Evolutionary conservation across 2,888 invertebrate species (phyloP).

Genomic region (Noctua fimbriata): DNA sequence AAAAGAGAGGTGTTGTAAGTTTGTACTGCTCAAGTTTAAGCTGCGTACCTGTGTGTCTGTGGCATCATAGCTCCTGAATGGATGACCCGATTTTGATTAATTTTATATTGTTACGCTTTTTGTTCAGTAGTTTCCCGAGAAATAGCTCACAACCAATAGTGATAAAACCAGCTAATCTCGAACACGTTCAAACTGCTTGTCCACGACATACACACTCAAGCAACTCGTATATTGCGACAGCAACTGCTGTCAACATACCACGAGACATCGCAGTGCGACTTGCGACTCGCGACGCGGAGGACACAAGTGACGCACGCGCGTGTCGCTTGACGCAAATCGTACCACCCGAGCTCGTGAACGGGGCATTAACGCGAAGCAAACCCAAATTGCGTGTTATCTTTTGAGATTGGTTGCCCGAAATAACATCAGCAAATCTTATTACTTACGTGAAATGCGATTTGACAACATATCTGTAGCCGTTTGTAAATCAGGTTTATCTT

Average conservation of each 20-base stretch:
- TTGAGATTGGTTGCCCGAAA: slow-evolving; percentile 3
- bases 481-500: background rate
- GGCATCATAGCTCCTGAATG: background rate
- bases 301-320: background rate
- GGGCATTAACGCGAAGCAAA: background rate
- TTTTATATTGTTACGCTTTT: background rate
- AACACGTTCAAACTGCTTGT: background rate
- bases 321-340: background rate
- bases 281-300: background rate
- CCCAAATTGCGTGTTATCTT: slow-evolving; percentile 15
- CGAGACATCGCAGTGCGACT: background rate
- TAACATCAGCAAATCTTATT: slow-evolving; percentile 1
- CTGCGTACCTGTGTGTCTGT: background rate
- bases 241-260: background rate
- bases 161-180: background rate
- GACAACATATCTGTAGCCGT: background rate
- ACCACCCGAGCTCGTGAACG: background rate
- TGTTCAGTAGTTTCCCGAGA: background rate
- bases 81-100: background rate
- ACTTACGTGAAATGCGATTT: slow-evolving; percentile 13
- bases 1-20: background rate
- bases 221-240: background rate
- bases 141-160: background rate
- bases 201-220: background rate
- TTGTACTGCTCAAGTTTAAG: background rate